Conservation (phyloP, 2,797 vertebrate genomes). For the Anguilla megastoma region DNA sequence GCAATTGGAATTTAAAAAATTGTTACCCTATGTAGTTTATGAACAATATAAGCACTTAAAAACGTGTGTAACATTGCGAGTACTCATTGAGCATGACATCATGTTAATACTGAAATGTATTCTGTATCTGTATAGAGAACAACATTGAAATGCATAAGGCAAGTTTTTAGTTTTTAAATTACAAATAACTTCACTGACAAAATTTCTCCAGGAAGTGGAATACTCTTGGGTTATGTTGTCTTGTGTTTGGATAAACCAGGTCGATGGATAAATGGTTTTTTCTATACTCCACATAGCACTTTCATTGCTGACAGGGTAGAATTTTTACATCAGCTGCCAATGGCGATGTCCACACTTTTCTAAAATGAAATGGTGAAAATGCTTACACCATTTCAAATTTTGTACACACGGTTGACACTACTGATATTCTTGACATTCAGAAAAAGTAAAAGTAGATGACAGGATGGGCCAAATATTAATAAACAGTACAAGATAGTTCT, state of each 20-base stretch:
- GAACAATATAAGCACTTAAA: not conserved
- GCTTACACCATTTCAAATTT: not conserved
- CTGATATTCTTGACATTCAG: not conserved
- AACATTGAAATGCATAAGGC: no score
- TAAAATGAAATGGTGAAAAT: not conserved
- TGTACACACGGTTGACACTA: not conserved
- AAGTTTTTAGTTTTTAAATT: no score
- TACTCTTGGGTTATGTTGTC: no score
- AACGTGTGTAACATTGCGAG: not conserved
- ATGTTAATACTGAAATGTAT: not conserved
- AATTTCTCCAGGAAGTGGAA: no score
- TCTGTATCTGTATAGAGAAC: no score
- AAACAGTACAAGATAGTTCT: not conserved
- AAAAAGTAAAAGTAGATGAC: not conserved
- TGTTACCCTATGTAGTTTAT: not conserved
- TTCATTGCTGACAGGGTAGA: no score
- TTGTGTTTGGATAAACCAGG: no score
- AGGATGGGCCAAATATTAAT: not conserved
- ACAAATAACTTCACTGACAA: no score
- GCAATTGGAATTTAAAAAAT: not conserved
- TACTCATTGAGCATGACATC: not conserved
- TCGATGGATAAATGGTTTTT: no score
- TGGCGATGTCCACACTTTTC: no score
- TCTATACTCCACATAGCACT: no score
- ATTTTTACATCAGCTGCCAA: no score